Evolutionary conservation across 2,888 invertebrate species (phyloP).

Genomic region (Sceliomorpha sp.): DNA sequence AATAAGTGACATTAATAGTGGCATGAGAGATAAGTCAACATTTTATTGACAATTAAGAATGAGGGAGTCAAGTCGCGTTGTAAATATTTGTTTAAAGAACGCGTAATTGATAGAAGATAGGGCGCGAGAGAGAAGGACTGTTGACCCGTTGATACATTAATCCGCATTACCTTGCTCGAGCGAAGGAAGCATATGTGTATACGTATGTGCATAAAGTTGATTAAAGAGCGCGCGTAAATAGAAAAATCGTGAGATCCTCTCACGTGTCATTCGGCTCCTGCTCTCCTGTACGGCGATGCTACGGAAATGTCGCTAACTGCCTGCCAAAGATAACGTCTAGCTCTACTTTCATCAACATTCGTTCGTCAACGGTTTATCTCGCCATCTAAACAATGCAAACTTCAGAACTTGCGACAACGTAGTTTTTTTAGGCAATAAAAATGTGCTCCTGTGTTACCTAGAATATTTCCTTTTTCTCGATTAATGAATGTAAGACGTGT

Average conservation of each 20-base stretch:
- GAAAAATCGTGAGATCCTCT: constrained; percentile 60
- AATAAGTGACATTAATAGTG: too few relatives aligned
- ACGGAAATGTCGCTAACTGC: neutral
- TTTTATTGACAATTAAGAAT: too few relatives aligned
- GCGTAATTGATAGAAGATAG: constrained; percentile 13
- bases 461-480: too few relatives aligned
- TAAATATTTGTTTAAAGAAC: constrained; percentile 1
- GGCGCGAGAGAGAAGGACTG: too few relatives aligned
- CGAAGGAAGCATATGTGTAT: constrained; percentile 28
- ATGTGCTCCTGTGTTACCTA: too few relatives aligned
- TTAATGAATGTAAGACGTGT: too few relatives aligned
- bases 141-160: constrained; percentile 52
- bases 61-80: too few relatives aligned
- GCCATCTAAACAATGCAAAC: too few relatives aligned
- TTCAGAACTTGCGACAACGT: neutral
- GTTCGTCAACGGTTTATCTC: too few relatives aligned
- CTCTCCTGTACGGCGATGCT: constrained; percentile 17
- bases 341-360: constrained; percentile 11
- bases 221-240: constrained; percentile 50
- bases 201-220: constrained; percentile 31
- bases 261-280: constrained; percentile 54
- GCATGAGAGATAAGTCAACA: too few relatives aligned
- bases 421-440: neutral
- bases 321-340: constrained; percentile 6
- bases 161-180: constrained; percentile 36